A percentile compares a stretch with the other conserved stretches of the same genome.
Evolutionary conservation across 2,113 vertebrate species (phyloP).

Genomic region (Pleuronectes platessa): DNA sequence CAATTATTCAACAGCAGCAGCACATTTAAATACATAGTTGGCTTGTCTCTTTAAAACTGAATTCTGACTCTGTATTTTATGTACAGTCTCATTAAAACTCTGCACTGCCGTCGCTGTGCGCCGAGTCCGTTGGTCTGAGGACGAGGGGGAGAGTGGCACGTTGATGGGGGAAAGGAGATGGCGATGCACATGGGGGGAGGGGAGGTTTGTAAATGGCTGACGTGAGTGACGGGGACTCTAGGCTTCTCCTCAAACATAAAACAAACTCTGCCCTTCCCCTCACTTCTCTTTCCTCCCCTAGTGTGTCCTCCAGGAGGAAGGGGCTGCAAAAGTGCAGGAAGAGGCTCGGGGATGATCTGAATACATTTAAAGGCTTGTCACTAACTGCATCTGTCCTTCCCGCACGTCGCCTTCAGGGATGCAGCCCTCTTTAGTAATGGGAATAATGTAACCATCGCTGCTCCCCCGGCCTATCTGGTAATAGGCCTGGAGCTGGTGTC

Average conservation of each 20-base stretch:
- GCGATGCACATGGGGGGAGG: conserved; percentile 33
- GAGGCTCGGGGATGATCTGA: conserved; percentile 75
- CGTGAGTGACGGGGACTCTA: conserved; percentile 57
- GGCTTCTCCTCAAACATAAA: conserved; percentile 60
- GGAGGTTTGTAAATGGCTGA: conserved; percentile 45
- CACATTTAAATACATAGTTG: conserved; percentile 90
- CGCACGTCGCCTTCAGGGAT: conserved; percentile 95
- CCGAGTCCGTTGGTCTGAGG: conserved; percentile 68
- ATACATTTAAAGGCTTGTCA: conserved; percentile 97
- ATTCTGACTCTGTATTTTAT: conserved; percentile 95
- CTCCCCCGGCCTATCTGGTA: conserved; percentile 97
- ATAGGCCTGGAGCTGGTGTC: conserved; percentile 94
- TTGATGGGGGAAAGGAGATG: conserved; percentile 21
- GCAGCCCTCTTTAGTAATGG: conserved; percentile 94
- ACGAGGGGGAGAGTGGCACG: conserved; percentile 40
- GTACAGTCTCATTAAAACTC: conserved; percentile 89
- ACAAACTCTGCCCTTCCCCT: conserved; percentile 51
- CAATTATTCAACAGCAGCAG: conserved; percentile 93
- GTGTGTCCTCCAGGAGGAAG: conserved; percentile 58
- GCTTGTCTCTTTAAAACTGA: conserved; percentile 93
- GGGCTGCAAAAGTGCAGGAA: conserved; percentile 44
- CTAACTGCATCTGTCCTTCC: conserved; percentile 99
- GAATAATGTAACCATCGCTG: conserved; percentile 97
- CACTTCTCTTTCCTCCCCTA: conserved; percentile 51
- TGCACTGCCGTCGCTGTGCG: conserved; percentile 63